Conservation (phyloP, 2,113 vertebrate species). For the Emydura subglobosa region DNA sequence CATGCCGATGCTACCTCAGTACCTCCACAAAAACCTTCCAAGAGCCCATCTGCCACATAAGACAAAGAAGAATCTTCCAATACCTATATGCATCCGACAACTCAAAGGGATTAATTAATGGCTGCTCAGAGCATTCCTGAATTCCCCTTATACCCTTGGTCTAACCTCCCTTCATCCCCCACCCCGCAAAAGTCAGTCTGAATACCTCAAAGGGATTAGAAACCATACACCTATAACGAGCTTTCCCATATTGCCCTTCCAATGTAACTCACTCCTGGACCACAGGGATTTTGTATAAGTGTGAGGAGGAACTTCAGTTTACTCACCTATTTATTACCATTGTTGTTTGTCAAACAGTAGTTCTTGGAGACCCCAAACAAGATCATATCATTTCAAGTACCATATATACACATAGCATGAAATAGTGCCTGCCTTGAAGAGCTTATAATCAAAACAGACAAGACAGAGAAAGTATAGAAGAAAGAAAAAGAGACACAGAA, state of each 20-base stretch:
- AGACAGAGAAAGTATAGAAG: background rate
- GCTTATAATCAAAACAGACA: background rate
- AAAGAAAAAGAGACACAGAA: background rate
- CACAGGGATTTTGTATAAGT: background rate
- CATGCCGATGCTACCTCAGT: background rate
- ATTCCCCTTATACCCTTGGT: background rate
- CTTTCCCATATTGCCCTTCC: background rate
- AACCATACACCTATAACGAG: background rate
- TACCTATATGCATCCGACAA: background rate
- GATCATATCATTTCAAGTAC: background rate
- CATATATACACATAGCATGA: background rate
- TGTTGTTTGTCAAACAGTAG: background rate
- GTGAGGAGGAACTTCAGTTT: background rate
- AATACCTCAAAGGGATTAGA: background rate
- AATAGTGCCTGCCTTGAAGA: background rate
- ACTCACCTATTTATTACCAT: background rate
- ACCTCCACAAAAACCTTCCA: background rate
- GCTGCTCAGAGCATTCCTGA: background rate
- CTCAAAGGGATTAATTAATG: background rate
- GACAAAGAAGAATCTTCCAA: background rate
- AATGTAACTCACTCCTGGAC: background rate
- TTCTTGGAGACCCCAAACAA: background rate
- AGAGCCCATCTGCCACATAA: background rate
- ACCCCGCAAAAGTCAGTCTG: background rate
- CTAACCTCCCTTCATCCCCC: background rate